phyloP scores from a whole-genome alignment of 2,113 vertebrate genomes.

The Rhodinocichla rosea region DNA sequence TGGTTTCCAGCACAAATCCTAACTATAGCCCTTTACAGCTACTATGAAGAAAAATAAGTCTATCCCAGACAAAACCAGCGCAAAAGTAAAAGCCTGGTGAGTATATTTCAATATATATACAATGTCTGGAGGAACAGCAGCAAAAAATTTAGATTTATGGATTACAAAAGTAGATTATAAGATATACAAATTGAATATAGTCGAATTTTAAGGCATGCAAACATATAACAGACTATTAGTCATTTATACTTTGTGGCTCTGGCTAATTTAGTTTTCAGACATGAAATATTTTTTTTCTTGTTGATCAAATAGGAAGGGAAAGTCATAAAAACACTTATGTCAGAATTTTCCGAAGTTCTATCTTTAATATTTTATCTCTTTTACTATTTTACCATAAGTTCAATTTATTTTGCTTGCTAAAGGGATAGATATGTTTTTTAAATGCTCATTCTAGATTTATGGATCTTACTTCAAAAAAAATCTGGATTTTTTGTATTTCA shows the following conservation, averaged over 20 bases:
- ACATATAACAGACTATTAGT: not conserved
- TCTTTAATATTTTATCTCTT: not conserved
- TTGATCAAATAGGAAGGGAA: not conserved
- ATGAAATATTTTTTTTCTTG: not conserved
- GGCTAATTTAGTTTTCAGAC: not conserved
- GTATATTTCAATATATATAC: not conserved
- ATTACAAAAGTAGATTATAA: not conserved
- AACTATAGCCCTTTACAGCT: not conserved
- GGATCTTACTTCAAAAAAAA: not conserved
- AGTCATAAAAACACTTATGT: not conserved
- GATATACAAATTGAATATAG: not conserved
- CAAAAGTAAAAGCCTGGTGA: not conserved
- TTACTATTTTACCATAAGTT: not conserved
- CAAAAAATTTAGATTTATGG: not conserved
- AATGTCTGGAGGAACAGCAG: not conserved
- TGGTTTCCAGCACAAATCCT: not conserved
- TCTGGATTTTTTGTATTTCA: fast-evolving
- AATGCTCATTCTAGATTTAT: not conserved
- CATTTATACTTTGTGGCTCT: not conserved
- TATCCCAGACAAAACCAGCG: not conserved
- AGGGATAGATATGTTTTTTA: not conserved
- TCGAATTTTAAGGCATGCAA: not conserved
- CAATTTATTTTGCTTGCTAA: not conserved
- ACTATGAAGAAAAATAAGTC: not conserved
- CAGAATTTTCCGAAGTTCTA: not conserved